Percentiles rank a stretch among this genome's conserved stretches.
Evolutionary conservation across 2,113 vertebrate species (phyloP).

Genomic region (Scalopus aquaticus): DNA sequence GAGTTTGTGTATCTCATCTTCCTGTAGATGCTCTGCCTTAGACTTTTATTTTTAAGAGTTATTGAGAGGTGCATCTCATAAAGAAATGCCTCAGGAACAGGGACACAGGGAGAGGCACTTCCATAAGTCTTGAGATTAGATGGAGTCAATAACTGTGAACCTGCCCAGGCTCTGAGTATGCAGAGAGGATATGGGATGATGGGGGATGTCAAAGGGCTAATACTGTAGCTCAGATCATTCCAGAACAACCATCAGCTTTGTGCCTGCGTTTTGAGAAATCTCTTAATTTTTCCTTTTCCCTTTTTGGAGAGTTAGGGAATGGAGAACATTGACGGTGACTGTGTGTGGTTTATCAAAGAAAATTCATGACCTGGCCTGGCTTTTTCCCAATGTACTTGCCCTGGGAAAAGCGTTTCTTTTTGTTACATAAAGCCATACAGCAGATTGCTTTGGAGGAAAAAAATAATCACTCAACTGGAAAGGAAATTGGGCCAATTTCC

Average conservation of each 20-base stretch:
- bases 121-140: constrained; percentile 64
- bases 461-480: neutral
- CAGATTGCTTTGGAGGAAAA: constrained; percentile 34
- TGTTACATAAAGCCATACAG: neutral
- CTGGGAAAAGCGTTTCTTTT: neutral
- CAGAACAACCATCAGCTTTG: neutral
- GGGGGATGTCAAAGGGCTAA: neutral
- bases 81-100: constrained; percentile 34
- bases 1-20: neutral
- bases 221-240: neutral
- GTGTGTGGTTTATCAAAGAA: neutral
- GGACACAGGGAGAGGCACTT: neutral
- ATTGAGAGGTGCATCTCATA: constrained; percentile 41
- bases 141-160: constrained; percentile 30
- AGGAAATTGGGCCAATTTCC: constrained; percentile 12
- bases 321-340: neutral
- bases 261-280: neutral
- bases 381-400: neutral
- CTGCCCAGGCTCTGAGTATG: neutral
- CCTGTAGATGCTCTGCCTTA: neutral
- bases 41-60: constrained; percentile 57
- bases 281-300: neutral
- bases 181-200: neutral
- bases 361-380: neutral
- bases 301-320: neutral